A percentile compares a stretch with the other conserved stretches of the same genome.
Evolutionary conservation across 37 sponge, comb jelly and placozoan species (phyloP).

Genomic region (Spongilla lacustris): DNA sequence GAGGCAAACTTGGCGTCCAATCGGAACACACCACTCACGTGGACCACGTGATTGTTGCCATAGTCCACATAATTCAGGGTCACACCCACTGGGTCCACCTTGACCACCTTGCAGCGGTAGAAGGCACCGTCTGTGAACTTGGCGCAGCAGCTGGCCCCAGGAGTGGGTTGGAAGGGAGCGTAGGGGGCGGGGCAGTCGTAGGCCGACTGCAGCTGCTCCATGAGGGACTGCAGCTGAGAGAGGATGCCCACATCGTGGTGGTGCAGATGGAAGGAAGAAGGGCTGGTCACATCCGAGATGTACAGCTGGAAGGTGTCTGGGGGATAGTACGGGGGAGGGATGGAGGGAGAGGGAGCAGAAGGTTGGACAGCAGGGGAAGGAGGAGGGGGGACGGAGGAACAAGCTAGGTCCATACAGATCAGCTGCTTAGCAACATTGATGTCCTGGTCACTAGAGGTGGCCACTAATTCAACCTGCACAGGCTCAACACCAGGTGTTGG

Average conservation of each 20-base stretch:
- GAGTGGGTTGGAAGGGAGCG: background rate
- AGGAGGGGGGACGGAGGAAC: background rate
- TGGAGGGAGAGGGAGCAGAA: background rate
- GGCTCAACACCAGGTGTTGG: background rate
- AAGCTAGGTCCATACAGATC: background rate
- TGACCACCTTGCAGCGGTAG: background rate
- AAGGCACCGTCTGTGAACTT: background rate
- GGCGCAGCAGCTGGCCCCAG: background rate
- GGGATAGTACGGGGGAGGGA: background rate
- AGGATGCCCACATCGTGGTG: background rate
- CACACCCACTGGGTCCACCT: background rate
- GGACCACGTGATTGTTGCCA: background rate
- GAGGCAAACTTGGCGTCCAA: conserved; percentile 17
- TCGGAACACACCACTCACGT: background rate
- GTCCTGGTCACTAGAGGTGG: background rate
- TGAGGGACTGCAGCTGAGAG: background rate
- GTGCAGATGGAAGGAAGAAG: background rate
- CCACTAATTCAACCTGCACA: conserved; percentile 3
- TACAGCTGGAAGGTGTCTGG: background rate
- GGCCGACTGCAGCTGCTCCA: background rate
- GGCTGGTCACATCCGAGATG: background rate
- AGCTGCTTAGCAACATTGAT: conserved; percentile 14
- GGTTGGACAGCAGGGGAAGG: background rate
- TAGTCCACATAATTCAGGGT: conserved; percentile 16
- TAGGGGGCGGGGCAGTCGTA: conserved; percentile 2